A percentile compares a stretch with the other conserved stretches of the same genome.
These are phyloP conservation scores for Polyommatus iphigenia DNA, from an alignment of 2,888 invertebrate species.

Conservation along the genomic window DNA sequence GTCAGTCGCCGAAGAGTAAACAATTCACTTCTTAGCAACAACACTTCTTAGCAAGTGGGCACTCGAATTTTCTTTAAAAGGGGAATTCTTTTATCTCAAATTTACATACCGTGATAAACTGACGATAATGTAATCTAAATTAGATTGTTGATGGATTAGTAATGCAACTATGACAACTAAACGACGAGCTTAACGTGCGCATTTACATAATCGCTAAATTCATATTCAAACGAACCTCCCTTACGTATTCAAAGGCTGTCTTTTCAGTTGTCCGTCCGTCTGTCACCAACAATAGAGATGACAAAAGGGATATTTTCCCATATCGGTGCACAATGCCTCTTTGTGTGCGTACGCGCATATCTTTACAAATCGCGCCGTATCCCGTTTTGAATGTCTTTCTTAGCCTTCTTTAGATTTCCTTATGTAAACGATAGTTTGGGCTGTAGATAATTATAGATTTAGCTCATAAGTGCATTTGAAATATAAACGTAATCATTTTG, in stretches of 20 bases:
- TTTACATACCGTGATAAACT: not conserved
- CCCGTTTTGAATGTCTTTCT: constrained; percentile 53
- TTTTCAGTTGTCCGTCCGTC: constrained; percentile 77
- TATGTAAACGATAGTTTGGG: constrained; percentile 37
- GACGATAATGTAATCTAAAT: constrained; percentile 19
- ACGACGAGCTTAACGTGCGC: constrained; percentile 36
- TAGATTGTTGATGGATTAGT: constrained; percentile 32
- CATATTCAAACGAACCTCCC: constrained; percentile 50
- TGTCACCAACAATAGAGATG: constrained; percentile 71
- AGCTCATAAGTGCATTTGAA: not conserved
- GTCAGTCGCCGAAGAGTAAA: not conserved
- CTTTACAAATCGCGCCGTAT: constrained; percentile 56
- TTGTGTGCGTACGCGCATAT: constrained; percentile 56
- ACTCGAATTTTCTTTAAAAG: not conserved
- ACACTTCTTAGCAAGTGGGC: not conserved
- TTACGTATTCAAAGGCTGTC: constrained; percentile 72
- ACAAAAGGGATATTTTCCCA: constrained; percentile 77
- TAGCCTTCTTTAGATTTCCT: constrained; percentile 43
- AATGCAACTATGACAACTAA: constrained; percentile 45
- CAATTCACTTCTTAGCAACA: not conserved
- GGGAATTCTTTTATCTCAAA: not conserved
- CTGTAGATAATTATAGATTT: constrained; percentile 10
- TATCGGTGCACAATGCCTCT: constrained; percentile 71
- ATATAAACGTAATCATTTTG: not conserved
- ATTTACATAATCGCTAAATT: constrained; percentile 54